Evolutionary conservation across 2,888 invertebrate species (phyloP).

Genomic region (Schrankia costaestrigalis): DNA sequence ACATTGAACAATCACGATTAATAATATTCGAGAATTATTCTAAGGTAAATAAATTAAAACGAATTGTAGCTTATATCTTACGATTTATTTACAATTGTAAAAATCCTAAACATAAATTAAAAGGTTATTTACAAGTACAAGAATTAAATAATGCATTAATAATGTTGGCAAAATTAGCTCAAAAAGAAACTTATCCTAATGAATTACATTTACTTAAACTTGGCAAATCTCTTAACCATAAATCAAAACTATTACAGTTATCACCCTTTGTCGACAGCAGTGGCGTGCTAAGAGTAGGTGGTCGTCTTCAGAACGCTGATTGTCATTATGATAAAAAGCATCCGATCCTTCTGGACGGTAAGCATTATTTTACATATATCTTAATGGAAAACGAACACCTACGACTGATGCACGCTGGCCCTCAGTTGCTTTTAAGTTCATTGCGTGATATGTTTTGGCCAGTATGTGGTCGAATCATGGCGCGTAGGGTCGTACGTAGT

Average conservation of each 20-base stretch:
- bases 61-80: background rate
- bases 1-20: background rate
- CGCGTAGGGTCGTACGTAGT: too few species aligned
- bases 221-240: background rate
- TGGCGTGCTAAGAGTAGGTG: background rate
- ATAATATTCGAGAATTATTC: background rate
- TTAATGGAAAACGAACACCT: background rate
- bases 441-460: too few species aligned
- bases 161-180: background rate
- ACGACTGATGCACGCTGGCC: background rate
- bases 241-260: background rate
- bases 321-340: background rate
- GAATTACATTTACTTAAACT: background rate
- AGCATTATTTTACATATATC: background rate
- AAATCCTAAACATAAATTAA: background rate
- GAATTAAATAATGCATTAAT: background rate
- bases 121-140: background rate
- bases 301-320: background rate
- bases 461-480: too few species aligned
- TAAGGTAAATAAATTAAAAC: background rate
- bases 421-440: too few species aligned
- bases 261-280: background rate
- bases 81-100: background rate
- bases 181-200: background rate
- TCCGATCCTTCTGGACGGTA: background rate